phyloP scores from a whole-genome alignment of 2,113 vertebrate genomes.

The Cyphomyrus discorhynchus region DNA sequence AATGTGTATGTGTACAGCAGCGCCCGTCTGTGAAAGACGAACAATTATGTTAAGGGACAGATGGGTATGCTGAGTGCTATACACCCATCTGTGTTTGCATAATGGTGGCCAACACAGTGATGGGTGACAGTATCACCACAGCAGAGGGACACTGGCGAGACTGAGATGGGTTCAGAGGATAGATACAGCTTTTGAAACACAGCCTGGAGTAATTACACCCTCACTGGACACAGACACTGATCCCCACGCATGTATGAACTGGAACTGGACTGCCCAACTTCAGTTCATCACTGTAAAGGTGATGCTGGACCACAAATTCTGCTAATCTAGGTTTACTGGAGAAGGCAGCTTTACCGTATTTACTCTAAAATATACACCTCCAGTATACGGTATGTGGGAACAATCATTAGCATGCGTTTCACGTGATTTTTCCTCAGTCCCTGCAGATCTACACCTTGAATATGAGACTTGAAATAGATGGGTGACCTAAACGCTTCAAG shows the following conservation, averaged over 20 bases:
- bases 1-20: neutral
- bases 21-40: neutral
- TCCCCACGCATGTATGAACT: neutral
- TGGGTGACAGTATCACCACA: neutral
- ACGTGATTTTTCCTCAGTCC: neutral
- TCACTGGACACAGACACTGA: neutral
- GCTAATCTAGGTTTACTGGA: neutral
- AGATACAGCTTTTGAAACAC: neutral
- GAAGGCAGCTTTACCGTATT: neutral
- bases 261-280: neutral
- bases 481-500: neutral
- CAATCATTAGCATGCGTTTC: neutral
- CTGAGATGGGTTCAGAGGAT: neutral
- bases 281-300: neutral
- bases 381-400: neutral
- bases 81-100: neutral
- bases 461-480: neutral
- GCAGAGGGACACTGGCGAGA: neutral
- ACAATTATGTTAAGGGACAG: neutral
- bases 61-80: neutral
- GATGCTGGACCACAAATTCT: neutral
- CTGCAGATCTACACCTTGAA: neutral
- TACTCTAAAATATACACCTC: neutral
- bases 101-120: neutral
- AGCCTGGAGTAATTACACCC: neutral